These are phyloP conservation scores for Hyalella azteca DNA, from an alignment of 2,888 invertebrate genomes.

Conservation along the genomic window DNA sequence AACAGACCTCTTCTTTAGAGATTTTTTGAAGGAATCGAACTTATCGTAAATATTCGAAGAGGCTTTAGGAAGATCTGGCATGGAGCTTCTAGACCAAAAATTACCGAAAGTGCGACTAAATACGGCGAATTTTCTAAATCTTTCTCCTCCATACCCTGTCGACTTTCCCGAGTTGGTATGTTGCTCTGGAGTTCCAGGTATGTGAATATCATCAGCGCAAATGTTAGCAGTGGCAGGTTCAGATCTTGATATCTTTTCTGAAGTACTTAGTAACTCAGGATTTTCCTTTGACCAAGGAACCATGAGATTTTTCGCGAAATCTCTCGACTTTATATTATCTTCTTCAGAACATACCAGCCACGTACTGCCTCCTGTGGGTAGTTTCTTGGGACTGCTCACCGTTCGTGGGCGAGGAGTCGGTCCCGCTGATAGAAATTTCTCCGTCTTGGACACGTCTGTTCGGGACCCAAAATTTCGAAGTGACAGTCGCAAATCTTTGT, in stretches of 20 bases:
- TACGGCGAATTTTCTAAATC: constrained; percentile 54
- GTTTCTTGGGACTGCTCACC: neutral
- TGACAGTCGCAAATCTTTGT: neutral
- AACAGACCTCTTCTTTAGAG: constrained; percentile 52
- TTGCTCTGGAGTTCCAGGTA: no score
- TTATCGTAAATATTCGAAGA: constrained; percentile 52
- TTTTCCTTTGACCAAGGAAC: neutral
- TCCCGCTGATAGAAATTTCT: neutral
- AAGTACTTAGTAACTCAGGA: neutral
- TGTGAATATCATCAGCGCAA: no score
- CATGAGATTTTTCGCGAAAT: neutral
- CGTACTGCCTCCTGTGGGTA: neutral
- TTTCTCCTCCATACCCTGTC: no score
- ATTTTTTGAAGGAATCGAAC: constrained; percentile 48
- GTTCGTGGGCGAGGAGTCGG: neutral
- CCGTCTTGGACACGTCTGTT: neutral
- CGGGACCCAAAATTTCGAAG: constrained; percentile 19
- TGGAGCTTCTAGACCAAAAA: constrained; percentile 49
- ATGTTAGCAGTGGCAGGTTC: neutral
- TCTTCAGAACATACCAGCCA: neutral
- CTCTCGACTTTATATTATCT: neutral
- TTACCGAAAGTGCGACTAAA: constrained; percentile 51
- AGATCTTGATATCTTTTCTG: neutral
- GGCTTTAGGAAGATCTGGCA: constrained; percentile 50
- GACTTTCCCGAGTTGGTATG: no score